These are phyloP conservation scores for Hyposoter dolosus DNA, from an alignment of 2,888 invertebrate species.

Conservation along the genomic window DNA sequence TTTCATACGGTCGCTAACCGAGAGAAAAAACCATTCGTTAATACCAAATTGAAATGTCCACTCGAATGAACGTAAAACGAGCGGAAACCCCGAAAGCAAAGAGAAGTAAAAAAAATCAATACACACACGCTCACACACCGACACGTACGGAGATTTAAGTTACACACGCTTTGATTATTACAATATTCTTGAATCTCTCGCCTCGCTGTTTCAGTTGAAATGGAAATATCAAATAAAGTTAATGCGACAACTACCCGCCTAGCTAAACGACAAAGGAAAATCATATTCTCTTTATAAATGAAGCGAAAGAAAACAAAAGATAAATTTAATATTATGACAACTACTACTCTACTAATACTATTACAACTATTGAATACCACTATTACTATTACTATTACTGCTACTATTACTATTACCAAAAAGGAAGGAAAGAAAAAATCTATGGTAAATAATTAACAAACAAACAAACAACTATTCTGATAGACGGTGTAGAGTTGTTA, in stretches of 20 bases:
- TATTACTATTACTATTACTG: conserved; percentile 51
- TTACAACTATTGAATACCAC: conserved; percentile 54
- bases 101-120: conserved; percentile 24
- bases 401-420: conserved; percentile 50
- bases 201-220: conserved; percentile 78
- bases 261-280: conserved; percentile 71
- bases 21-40: conserved; percentile 3
- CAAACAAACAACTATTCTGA: conserved; percentile 69
- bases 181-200: conserved; percentile 77
- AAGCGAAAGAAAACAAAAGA: conserved; percentile 63
- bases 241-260: conserved; percentile 76
- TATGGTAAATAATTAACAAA: conserved; percentile 70
- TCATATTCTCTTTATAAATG: conserved; percentile 63
- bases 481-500: conserved; percentile 77
- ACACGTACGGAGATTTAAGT: conserved; percentile 74
- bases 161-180: conserved; percentile 76
- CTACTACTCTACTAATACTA: conserved; percentile 53
- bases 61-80: conserved; percentile 53
- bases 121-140: conserved; percentile 31
- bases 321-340: conserved; percentile 63
- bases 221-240: conserved; percentile 50
- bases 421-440: conserved; percentile 57
- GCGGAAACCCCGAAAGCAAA: conserved; percentile 49
- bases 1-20: conserved; percentile 21
- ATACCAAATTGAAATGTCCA: conserved; percentile 26